Percentiles rank a stretch among this genome's conserved stretches.
phyloP scores from a whole-genome alignment of 1,140 invertebrate species.

The Samia ricini region DNA sequence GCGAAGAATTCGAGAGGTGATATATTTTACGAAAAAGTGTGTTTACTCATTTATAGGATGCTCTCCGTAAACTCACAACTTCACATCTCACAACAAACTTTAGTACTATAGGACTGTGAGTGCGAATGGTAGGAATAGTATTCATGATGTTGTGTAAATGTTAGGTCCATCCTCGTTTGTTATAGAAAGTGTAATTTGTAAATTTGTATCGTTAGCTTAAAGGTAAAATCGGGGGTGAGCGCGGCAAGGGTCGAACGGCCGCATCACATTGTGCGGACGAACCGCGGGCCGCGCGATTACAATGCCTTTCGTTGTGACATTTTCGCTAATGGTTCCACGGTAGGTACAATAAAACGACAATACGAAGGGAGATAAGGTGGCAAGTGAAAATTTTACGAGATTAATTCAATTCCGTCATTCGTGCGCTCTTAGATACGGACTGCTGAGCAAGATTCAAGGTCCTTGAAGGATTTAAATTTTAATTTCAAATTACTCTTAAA shows the following conservation, averaged over 20 bases:
- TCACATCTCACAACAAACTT: background rate
- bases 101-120: conserved; percentile 30
- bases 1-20: conserved; percentile 48
- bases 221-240: conserved; percentile 48
- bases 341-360: conserved; percentile 75
- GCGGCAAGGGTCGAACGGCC: conserved; percentile 58
- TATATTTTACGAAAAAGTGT: conserved; percentile 55
- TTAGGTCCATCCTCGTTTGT: conserved; percentile 47
- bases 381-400: conserved; percentile 74
- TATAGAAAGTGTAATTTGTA: conserved; percentile 67
- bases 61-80: conserved; percentile 21
- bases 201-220: conserved; percentile 43
- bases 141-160: conserved; percentile 41
- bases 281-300: conserved; percentile 63
- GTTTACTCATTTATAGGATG: conserved; percentile 50
- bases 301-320: conserved; percentile 73
- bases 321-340: conserved; percentile 75
- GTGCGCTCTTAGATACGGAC: conserved; percentile 33
- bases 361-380: conserved; percentile 72
- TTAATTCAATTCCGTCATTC: conserved; percentile 63
- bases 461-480: conserved; percentile 8
- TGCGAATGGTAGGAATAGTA: conserved; percentile 16
- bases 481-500: conserved; percentile 5
- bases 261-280: conserved; percentile 62
- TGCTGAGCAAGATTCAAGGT: conserved; percentile 23